Evolutionary conservation across 2,888 invertebrate species (phyloP).

Genomic region (Coelinius sp.): DNA sequence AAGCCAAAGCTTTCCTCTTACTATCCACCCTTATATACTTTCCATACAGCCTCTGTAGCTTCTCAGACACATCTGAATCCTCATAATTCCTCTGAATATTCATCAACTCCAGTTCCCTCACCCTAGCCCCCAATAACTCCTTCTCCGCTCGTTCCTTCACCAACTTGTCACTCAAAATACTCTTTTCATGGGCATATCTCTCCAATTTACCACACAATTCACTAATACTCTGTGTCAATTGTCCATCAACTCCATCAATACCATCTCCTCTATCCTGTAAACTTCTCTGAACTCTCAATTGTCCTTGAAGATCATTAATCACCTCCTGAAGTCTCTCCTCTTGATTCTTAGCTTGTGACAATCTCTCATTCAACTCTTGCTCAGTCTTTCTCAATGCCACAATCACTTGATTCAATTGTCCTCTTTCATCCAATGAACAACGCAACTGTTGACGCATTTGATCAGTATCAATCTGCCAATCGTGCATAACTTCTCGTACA

Average conservation of each 20-base stretch:
- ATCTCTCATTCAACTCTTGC: conserved; percentile 74
- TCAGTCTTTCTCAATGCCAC: conserved; percentile 78
- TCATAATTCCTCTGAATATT: conserved; percentile 41
- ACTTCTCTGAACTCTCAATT: conserved; percentile 44
- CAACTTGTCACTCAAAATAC: conserved; percentile 58
- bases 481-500: conserved; percentile 57
- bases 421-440: conserved; percentile 53
- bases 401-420: conserved; percentile 67
- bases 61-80: conserved; percentile 27
- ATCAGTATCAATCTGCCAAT: conserved; percentile 60
- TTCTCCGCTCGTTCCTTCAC: conserved; percentile 56
- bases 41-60: conserved; percentile 76
- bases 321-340: conserved; percentile 65
- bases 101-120: conserved; percentile 52
- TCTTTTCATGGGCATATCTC: conserved; percentile 55
- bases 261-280: background rate
- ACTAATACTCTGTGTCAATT: conserved; percentile 64
- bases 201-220: conserved; percentile 52
- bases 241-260: conserved; percentile 6
- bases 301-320: conserved; percentile 55
- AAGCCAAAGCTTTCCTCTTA: conserved; percentile 87
- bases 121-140: conserved; percentile 52
- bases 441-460: conserved; percentile 55
- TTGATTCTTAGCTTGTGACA: conserved; percentile 62
- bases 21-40: conserved; percentile 86